Evolutionary conservation across 2,888 invertebrate genomes (phyloP).

Genomic region (Lepidochrysops patricia): DNA sequence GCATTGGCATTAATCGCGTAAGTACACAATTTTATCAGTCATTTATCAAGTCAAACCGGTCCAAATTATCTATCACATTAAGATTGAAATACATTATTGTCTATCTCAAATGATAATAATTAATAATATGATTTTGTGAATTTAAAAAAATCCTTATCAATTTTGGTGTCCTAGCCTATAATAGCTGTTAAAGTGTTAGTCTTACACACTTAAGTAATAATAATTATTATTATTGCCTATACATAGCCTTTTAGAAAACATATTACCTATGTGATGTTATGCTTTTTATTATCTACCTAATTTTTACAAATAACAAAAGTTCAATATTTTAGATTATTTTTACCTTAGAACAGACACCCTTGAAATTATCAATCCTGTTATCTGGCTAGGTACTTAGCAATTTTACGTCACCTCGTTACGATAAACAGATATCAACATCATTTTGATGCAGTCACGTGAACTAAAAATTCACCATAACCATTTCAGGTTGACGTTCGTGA

Average conservation of each 20-base stretch:
- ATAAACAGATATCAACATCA: conserved; percentile 43
- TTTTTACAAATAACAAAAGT: no score
- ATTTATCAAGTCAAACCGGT: neutral
- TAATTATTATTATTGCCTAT: no score
- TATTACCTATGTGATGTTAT: no score
- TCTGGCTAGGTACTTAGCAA: conserved; percentile 46
- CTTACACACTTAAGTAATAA: no score
- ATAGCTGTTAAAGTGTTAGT: no score
- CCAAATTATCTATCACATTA: neutral
- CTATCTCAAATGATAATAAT: neutral
- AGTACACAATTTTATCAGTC: neutral
- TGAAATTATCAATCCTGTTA: conserved; percentile 58
- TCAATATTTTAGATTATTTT: conserved; percentile 18
- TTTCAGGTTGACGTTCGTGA: conserved; percentile 35
- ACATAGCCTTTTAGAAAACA: no score
- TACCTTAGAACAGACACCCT: conserved; percentile 39
- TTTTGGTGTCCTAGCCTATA: no score
- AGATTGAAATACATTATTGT: neutral
- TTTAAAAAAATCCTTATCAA: no score
- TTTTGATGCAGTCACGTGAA: conserved; percentile 48
- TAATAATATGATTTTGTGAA: neutral
- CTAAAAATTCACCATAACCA: conserved; percentile 23
- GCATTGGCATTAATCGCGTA: neutral
- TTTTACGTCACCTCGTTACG: conserved; percentile 54
- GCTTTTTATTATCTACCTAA: no score